Evolutionary conservation across 2,797 vertebrate genomes (phyloP), one percentile per base, ranked within the genome.

Genomic region (Pteronotus mesoamericanus): DNA sequence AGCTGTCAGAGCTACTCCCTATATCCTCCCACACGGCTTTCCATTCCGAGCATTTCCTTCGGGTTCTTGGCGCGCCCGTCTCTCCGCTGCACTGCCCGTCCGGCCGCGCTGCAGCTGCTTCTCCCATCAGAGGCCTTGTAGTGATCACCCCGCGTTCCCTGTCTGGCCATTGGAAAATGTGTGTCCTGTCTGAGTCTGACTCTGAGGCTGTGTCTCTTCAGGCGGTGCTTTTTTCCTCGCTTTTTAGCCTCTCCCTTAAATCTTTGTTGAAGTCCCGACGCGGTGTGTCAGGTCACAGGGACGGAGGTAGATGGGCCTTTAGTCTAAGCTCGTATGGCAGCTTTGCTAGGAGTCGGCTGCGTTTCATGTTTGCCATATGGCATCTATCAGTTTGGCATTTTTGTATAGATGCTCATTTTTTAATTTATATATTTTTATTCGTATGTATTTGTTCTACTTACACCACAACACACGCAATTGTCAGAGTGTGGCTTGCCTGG

Each of bases 381-480:
- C n/a, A 8, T 2, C 1, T 8, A 16, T 16, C 61, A 18, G 61
- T 34, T 14, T 12, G 64, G 34, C 64, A 14, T 18, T 9, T 2
- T 8, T 66, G 64, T 66, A 64, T 16, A 9, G 64, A 34, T 16
- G n/a, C 19, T 7, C 66, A 10, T 3, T 19, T 19, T 66, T 34
- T 34, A 34, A 3, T 32, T 61, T 61, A 16, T 32, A 6, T 32
- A 24, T 3, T 55, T 55, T 55, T 55, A 55, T 24, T 55, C 53
- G 9, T 3, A 24, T 8, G 3, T 21, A 5, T 64, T 32, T n/a
- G 16, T 8, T n/a, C 32, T n/a, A 1, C 6, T n/a, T 26, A 7
- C 14, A n/a, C 8, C 29, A 7, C n/a, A n/a, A 15, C 29, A 12
- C 57, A 32, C 11, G n/a, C 6, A 37, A 79, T 29, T 53, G 4